Conservation (phyloP, 2,888 invertebrate species). For the Schizaphis graminum region DNA sequence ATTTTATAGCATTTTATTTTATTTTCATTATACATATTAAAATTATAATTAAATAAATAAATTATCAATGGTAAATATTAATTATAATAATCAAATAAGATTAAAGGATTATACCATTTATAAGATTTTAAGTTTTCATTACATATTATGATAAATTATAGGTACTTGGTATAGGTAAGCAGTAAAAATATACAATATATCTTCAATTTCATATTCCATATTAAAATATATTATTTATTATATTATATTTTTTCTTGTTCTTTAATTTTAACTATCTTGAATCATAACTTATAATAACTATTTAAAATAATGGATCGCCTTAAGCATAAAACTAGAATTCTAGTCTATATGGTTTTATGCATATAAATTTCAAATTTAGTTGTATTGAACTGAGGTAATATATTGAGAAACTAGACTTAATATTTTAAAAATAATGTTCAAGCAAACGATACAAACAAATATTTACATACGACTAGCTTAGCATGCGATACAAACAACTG, state of each 20-base stretch:
- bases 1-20: neutral
- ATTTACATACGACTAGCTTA: slow-evolving; percentile 33
- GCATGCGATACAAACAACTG: neutral
- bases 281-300: slow-evolving; percentile 3
- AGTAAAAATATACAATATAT: neutral
- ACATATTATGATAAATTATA: neutral
- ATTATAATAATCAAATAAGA: neutral
- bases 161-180: neutral
- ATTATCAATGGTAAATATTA: neutral
- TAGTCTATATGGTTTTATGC: neutral
- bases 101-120: neutral
- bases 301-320: neutral
- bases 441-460: slow-evolving; percentile 22
- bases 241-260: neutral
- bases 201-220: neutral
- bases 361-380: neutral
- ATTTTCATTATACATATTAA: neutral
- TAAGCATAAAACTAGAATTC: neutral
- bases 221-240: no score
- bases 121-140: no score
- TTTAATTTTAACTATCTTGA: neutral
- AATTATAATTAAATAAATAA: neutral
- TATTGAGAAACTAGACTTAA: neutral
- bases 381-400: neutral
- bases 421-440: slow-evolving; percentile 25